Evolutionary conservation across 2,888 invertebrate species (phyloP).

Genomic region (Cepaea hortensis): DNA sequence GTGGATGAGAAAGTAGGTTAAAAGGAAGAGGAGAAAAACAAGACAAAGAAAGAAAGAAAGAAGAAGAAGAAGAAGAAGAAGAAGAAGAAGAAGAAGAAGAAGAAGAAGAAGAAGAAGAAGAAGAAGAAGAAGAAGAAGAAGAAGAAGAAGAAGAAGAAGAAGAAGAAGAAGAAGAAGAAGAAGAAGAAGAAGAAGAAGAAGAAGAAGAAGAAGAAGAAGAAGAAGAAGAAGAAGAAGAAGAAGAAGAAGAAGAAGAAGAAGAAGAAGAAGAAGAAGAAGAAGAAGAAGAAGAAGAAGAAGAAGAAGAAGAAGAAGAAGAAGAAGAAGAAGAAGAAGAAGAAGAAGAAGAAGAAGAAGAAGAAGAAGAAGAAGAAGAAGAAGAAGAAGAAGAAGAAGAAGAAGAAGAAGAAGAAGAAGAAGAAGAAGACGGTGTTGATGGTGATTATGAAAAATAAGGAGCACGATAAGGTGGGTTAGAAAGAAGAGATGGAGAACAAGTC

Average conservation of each 20-base stretch:
- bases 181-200: conserved; percentile 9
- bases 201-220: conserved; percentile 1
- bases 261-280: not conserved
- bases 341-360: not conserved
- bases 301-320: not conserved
- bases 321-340: conserved; percentile 1
- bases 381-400: not conserved
- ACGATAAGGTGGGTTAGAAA: no score
- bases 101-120: no score
- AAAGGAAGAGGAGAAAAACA: no score
- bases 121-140: no score
- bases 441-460: no score
- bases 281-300: not conserved
- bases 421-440: no score
- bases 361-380: not conserved
- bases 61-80: no score
- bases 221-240: conserved; percentile 12
- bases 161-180: not conserved
- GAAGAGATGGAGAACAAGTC: no score
- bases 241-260: not conserved
- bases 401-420: no score
- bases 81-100: no score
- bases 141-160: not conserved
- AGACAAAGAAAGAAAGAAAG: no score
- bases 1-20: no score